phyloP scores from a whole-genome alignment of 2,888 invertebrate species.

The Acleris emargana region DNA sequence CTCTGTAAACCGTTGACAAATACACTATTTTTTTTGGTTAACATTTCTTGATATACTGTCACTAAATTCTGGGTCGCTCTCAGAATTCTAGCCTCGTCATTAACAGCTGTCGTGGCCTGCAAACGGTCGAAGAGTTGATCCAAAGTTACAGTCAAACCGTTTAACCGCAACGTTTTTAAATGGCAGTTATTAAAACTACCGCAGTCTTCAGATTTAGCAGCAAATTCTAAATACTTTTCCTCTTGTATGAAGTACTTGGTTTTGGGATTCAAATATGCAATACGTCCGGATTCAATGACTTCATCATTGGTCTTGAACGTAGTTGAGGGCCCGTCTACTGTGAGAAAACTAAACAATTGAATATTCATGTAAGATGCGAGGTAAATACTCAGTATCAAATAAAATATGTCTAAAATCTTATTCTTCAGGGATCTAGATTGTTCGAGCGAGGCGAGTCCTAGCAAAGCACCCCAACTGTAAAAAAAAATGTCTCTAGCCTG shows the following conservation, averaged over 20 bases:
- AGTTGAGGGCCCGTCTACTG: constrained; percentile 60
- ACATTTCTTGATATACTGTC: constrained; percentile 65
- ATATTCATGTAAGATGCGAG: constrained; percentile 60
- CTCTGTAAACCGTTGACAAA: constrained; percentile 50
- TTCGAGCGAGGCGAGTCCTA: constrained; percentile 57
- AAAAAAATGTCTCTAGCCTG: constrained; percentile 53
- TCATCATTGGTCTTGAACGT: constrained; percentile 56
- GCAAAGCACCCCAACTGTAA: constrained; percentile 61
- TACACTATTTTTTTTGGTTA: constrained; percentile 54
- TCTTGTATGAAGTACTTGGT: constrained; percentile 59
- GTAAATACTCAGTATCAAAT: constrained; percentile 60
- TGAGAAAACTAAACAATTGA: constrained; percentile 65
- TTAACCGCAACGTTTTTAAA: constrained; percentile 45
- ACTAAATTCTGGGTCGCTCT: constrained; percentile 55
- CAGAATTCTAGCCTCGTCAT: constrained; percentile 62
- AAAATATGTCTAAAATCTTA: constrained; percentile 59
- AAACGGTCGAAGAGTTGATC: constrained; percentile 53
- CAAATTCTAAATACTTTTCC: constrained; percentile 52
- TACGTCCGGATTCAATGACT: constrained; percentile 55
- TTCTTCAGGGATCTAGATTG: constrained; percentile 59
- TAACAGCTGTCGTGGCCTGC: constrained; percentile 57
- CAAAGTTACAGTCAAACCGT: constrained; percentile 58
- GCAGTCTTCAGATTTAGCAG: constrained; percentile 56
- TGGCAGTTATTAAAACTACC: constrained; percentile 53
- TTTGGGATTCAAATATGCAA: constrained; percentile 48